Percentiles rank a stretch among this genome's conserved stretches.
phyloP scores from a whole-genome alignment of 2,113 vertebrate genomes.

The Xerus inauris region DNA sequence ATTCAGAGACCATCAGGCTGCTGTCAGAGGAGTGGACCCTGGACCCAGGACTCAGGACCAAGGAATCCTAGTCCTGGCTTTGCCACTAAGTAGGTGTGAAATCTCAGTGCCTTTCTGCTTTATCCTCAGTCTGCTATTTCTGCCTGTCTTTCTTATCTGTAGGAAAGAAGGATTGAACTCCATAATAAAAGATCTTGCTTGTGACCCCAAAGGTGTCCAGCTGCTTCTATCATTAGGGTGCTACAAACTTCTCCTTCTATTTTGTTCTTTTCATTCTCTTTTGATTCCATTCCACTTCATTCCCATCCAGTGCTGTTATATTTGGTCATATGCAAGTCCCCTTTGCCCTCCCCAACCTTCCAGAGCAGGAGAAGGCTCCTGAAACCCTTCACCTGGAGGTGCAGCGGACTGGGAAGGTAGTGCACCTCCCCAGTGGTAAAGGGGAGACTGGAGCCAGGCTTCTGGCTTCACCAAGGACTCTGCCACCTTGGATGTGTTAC shows the following conservation, averaged over 20 bases:
- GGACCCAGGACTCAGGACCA: neutral
- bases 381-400: neutral
- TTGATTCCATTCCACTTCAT: no score
- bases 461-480: neutral
- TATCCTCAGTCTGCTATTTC: neutral
- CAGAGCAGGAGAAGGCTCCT: neutral
- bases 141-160: neutral
- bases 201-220: neutral
- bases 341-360: neutral
- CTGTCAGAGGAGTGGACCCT: neutral
- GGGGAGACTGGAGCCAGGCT: neutral
- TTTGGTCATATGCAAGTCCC: neutral
- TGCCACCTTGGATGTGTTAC: accelerated
- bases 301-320: accelerated
- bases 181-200: neutral
- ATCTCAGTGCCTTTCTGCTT: no score
- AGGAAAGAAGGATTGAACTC: neutral
- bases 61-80: neutral
- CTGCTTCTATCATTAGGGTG: neutral
- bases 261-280: neutral
- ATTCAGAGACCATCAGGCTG: accelerated
- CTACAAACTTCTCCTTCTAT: neutral
- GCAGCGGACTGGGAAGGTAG: neutral
- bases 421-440: no score
- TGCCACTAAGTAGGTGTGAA: neutral